Evolutionary conservation across 1,140 invertebrate genomes (phyloP).

Genomic region (Drosophila simulans): DNA sequence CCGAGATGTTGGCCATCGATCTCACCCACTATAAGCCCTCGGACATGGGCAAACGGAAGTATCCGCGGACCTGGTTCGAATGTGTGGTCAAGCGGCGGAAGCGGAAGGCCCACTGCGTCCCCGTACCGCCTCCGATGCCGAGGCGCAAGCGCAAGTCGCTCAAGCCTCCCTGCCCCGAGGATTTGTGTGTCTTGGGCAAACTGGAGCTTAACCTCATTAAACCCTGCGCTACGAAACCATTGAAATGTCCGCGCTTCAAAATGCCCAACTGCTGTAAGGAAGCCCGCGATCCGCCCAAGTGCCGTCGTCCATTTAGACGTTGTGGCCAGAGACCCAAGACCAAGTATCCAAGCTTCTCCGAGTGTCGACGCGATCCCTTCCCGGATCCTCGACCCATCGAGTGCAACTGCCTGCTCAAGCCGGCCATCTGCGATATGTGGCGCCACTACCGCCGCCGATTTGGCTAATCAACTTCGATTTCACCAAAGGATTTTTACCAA

Average conservation of each 20-base stretch:
- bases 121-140: constrained; percentile 10
- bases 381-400: constrained; percentile 37
- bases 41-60: constrained; percentile 38
- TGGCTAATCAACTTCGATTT: neutral
- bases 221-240: neutral
- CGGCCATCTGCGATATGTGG: constrained; percentile 65
- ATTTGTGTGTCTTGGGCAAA: neutral
- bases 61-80: constrained; percentile 56
- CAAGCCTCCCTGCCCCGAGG: neutral
- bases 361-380: constrained; percentile 49
- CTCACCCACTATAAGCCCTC: constrained; percentile 27
- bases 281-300: constrained; percentile 2
- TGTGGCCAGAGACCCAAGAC: constrained; percentile 47
- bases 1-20: constrained; percentile 10
- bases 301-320: neutral
- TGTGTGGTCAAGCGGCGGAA: constrained; percentile 41
- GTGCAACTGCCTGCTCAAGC: constrained; percentile 47
- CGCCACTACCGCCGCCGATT: constrained; percentile 1
- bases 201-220: neutral
- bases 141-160: neutral
- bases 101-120: constrained; percentile 32
- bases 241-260: constrained; percentile 16
- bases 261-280: constrained; percentile 25
- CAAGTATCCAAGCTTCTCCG: constrained; percentile 65
- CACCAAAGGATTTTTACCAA: neutral